Base-by-base conservation (phyloP, 2,888 invertebrate genomes). In the Agrilus cyanescens region DNA sequence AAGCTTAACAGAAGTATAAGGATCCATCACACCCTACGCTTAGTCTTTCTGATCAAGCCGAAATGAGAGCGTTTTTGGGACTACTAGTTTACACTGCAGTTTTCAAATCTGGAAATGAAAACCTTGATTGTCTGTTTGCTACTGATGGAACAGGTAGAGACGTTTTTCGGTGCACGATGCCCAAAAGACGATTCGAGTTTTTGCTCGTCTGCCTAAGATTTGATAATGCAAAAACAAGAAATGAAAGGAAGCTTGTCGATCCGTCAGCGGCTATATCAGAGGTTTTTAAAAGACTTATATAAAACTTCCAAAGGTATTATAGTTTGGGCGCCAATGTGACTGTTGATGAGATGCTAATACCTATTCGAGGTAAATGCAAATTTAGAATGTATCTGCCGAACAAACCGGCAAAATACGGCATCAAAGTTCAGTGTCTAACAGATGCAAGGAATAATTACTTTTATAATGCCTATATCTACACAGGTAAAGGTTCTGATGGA, bases 261-360 rank as follows among this genome's bases (percentile, higher is more conserved):
- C 38, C 38, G 25, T 16, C 38, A 4, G 34, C 43, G 29, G 29
- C 38, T 1, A 34, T 43, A 12, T 33, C 52, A 42, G 44, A 53
- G 20, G 15, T 56, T 12, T 55, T 54, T 41, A 50, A 50, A 45
- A 40, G 36, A 16, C 53, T 58, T 44, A 51, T 55, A n/a, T 37
- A 41, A 34, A 54, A 53, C 38, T 57, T 53, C 36, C 47, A 53
- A 45, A 20, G 14, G n/a, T 12, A 33, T 42, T 49, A 44, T 36
- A 13, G 13, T 32, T 33, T 46, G 12, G 43, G 41, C 10, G 39
- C 39, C 40, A 43, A 46, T 37, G 33, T 42, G 4, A 48, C 46
- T 2, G 5, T 48, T 12, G 46, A 50, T 32, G 38, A 48, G 43
- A 46, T 43, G 42, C 25, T 50, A 10, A 8, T 41, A 35, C 40